Evolutionary conservation across 2,888 invertebrate genomes (phyloP).

Genomic region (Elegia similella): DNA sequence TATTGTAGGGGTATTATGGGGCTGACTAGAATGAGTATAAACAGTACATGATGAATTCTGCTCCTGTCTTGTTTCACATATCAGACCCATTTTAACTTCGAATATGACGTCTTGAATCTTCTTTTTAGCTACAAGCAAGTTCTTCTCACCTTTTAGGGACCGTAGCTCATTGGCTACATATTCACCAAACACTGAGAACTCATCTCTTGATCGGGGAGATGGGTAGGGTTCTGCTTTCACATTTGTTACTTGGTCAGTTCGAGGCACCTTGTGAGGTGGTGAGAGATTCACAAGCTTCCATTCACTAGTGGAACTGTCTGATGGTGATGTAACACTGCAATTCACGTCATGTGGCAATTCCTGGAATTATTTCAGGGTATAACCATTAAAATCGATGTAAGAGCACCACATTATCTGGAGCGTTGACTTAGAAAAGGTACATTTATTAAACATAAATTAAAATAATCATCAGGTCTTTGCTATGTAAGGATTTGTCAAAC

Average conservation of each 20-base stretch:
- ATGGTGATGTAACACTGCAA: slow-evolving; percentile 37
- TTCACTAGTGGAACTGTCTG: slow-evolving; percentile 44
- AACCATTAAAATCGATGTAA: too few relatives aligned
- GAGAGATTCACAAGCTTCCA: slow-evolving; percentile 50
- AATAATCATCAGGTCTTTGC: too few relatives aligned
- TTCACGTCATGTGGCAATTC: slow-evolving; percentile 47
- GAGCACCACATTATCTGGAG: too few relatives aligned
- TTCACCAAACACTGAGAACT: slow-evolving; percentile 82
- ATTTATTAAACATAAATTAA: too few relatives aligned
- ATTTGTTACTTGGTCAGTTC: slow-evolving; percentile 43
- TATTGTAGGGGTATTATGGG: slow-evolving; percentile 41
- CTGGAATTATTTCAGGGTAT: slow-evolving; percentile 51
- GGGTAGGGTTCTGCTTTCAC: slow-evolving; percentile 50
- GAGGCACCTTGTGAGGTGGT: slow-evolving; percentile 53
- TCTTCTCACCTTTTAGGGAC: slow-evolving; percentile 78
- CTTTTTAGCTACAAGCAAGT: slow-evolving; percentile 79
- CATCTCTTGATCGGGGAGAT: slow-evolving; percentile 61
- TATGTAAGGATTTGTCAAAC: too few relatives aligned
- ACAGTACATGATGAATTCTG: slow-evolving; percentile 48
- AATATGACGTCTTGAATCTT: slow-evolving; percentile 83
- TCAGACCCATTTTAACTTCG: slow-evolving; percentile 82
- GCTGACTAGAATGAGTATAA: slow-evolving; percentile 45
- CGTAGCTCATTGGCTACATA: slow-evolving; percentile 83
- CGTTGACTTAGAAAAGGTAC: too few relatives aligned
- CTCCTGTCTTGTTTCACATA: slow-evolving; percentile 59